Percentiles rank a stretch among this genome's conserved stretches.
phyloP scores from a whole-genome alignment of 2,797 vertebrate species.

The Betta splendens region DNA sequence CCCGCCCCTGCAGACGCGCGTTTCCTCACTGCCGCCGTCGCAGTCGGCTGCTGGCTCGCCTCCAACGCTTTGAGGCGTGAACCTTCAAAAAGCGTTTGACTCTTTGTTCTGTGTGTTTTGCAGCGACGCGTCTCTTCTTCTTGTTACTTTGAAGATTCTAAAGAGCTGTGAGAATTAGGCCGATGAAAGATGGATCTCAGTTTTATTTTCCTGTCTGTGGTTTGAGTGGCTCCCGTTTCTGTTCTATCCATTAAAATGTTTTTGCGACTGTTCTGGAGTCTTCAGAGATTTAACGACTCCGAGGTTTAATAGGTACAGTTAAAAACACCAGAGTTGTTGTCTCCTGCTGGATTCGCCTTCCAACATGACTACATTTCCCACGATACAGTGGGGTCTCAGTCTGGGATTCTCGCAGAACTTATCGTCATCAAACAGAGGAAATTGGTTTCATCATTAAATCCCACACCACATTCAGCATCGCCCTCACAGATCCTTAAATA shows the following conservation, averaged over 20 bases:
- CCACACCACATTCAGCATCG: not conserved
- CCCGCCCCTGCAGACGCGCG: constrained; percentile 59
- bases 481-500: not conserved
- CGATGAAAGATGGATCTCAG: constrained; percentile 8
- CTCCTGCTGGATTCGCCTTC: not conserved
- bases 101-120: constrained; percentile 29
- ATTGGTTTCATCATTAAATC: constrained; percentile 10
- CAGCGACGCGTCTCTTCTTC: constrained; percentile 1
- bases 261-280: not conserved
- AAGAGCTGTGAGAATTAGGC: constrained; percentile 24
- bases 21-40: constrained; percentile 16
- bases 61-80: constrained; percentile 33
- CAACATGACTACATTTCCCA: constrained; percentile 10
- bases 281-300: not conserved
- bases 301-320: not conserved
- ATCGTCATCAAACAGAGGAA: not conserved
- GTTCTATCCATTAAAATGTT: not conserved
- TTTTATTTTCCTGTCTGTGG: constrained; percentile 12
- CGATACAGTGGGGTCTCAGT: not conserved
- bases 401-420: constrained; percentile 3
- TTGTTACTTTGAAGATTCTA: constrained; percentile 17
- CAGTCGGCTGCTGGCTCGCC: constrained; percentile 26
- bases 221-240: not conserved
- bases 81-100: constrained; percentile 25
- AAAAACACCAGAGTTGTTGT: not conserved